Conservation (phyloP, 2,888 invertebrate species). For the Harpalus rubripes region DNA sequence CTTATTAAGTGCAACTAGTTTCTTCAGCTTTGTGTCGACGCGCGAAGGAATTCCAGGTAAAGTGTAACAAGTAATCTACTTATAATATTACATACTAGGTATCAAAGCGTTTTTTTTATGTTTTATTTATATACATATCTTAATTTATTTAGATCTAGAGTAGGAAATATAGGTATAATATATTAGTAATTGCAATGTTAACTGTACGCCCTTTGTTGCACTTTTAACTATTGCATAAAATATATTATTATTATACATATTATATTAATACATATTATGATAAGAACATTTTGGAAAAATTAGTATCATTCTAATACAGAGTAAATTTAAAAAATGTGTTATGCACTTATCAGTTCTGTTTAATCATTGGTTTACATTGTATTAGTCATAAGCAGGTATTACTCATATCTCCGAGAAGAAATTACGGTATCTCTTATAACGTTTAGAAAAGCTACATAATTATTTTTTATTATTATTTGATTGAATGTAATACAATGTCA, state of each 20-base stretch:
- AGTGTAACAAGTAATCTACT: conserved; percentile 7
- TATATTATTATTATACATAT: too few species aligned
- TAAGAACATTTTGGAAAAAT: too few species aligned
- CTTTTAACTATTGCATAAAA: conserved; percentile 35
- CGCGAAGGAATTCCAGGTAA: conserved; percentile 61
- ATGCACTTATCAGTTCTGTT: neutral
- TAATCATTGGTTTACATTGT: neutral
- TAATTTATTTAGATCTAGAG: neutral
- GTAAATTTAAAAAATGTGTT: too few species aligned
- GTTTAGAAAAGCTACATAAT: neutral
- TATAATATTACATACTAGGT: neutral
- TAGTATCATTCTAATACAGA: too few species aligned
- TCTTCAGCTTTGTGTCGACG: conserved; percentile 62
- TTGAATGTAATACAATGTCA: too few species aligned
- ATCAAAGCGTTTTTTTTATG: too few species aligned
- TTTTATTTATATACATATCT: neutral
- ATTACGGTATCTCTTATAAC: conserved; percentile 39
- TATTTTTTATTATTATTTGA: too few species aligned
- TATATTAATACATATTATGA: too few species aligned
- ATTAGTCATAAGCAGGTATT: conserved; percentile 52
- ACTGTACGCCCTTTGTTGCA: conserved; percentile 52
- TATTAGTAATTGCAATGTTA: neutral
- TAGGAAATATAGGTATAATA: neutral
- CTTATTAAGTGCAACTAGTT: conserved; percentile 31
- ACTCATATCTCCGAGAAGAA: conserved; percentile 41